A percentile compares a stretch with the other conserved stretches of the same genome.
These are phyloP conservation scores for Oryzias celebensis DNA, from an alignment of 2,113 vertebrate genomes.

Conservation along the genomic window DNA sequence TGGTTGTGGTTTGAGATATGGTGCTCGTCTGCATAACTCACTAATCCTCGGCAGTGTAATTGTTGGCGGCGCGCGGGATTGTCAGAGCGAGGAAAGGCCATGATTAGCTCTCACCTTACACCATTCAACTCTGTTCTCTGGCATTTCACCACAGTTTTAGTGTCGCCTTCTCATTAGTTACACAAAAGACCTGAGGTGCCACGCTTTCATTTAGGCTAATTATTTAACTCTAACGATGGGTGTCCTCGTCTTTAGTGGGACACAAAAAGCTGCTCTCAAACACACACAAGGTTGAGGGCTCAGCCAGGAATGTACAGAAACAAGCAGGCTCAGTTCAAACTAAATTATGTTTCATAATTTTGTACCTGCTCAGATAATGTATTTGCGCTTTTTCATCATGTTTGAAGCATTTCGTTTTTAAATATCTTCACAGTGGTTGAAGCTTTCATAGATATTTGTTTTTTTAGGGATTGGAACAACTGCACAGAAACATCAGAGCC, in stretches of 20 bases:
- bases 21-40: slow-evolving; percentile 42
- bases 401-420: too few species aligned
- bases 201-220: slow-evolving; percentile 42
- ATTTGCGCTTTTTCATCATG: too few species aligned
- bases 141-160: slow-evolving; percentile 32
- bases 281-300: not conserved
- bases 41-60: slow-evolving; percentile 63
- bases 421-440: too few species aligned
- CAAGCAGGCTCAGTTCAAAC: too few species aligned
- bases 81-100: slow-evolving; percentile 53
- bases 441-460: too few species aligned
- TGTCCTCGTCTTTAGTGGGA: not conserved
- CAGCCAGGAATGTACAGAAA: too few species aligned
- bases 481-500: too few species aligned
- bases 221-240: slow-evolving; percentile 27
- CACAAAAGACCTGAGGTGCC: slow-evolving; percentile 35
- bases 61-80: slow-evolving; percentile 44
- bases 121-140: slow-evolving; percentile 40
- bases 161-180: slow-evolving; percentile 46
- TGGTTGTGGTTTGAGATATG: slow-evolving; percentile 61
- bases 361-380: too few species aligned
- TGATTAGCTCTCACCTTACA: slow-evolving; percentile 68
- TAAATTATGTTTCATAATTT: too few species aligned
- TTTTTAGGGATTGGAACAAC: too few species aligned
- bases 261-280: slow-evolving; percentile 7